Evolutionary conservation across 2,113 vertebrate species (phyloP).

Genomic region (Callorhinus ursinus): DNA sequence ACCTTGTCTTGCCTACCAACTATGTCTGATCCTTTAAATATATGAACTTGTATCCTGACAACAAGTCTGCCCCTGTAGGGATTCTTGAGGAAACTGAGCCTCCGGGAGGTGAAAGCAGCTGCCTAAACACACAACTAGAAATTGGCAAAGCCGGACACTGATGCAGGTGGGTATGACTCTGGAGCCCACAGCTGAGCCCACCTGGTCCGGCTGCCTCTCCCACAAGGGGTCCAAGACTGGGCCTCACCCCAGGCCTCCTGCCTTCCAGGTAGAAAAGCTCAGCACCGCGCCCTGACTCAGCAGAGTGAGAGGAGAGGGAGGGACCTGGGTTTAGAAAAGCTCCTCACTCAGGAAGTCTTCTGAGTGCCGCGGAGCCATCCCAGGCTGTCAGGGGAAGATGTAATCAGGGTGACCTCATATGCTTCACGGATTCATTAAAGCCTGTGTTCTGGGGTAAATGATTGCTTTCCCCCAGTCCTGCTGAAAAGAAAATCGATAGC

Average conservation of each 20-base stretch:
- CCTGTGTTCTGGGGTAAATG: conserved; percentile 68
- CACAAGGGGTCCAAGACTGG: background rate
- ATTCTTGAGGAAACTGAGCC: background rate
- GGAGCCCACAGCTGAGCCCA: background rate
- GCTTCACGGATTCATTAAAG: conserved; percentile 76
- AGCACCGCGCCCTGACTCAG: background rate
- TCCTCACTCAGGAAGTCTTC: background rate
- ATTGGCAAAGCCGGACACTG: background rate
- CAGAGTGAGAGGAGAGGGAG: background rate
- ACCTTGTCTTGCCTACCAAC: background rate
- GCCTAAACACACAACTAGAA: background rate
- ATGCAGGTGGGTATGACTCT: accelerated
- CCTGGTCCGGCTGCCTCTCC: background rate
- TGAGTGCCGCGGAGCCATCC: background rate
- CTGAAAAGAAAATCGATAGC: conserved; percentile 73
- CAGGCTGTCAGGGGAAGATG: conserved; percentile 39
- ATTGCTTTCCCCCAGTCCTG: conserved; percentile 64
- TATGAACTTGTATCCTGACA: background rate
- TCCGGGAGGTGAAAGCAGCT: background rate
- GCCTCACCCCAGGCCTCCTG: background rate
- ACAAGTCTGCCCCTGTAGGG: background rate
- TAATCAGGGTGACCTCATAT: conserved; percentile 71
- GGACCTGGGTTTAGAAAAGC: background rate
- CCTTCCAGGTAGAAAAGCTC: background rate
- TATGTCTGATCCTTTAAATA: background rate